phyloP scores from a whole-genome alignment of 2,888 invertebrate species.

The Sarcophaga rosellei region DNA sequence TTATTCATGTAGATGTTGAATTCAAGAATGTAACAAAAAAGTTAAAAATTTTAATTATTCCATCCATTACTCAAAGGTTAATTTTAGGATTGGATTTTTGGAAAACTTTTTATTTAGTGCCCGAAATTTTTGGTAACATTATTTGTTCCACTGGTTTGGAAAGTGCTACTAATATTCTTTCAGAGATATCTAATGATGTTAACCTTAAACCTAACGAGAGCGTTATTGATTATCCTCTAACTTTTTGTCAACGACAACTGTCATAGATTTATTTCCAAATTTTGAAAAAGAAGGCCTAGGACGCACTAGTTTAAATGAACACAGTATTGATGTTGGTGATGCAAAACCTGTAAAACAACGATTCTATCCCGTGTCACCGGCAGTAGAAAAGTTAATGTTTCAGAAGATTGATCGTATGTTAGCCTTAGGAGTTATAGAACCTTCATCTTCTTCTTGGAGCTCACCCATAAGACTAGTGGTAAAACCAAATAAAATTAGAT shows the following conservation, averaged over 20 bases:
- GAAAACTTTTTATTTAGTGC: background rate
- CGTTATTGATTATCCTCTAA: background rate
- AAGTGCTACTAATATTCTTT: no score
- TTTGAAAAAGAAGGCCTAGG: conserved; percentile 22
- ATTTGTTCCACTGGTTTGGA: background rate
- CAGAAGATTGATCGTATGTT: conserved; percentile 70
- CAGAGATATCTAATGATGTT: background rate
- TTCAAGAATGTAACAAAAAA: no score
- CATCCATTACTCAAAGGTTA: no score
- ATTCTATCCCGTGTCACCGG: background rate
- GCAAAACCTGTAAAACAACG: conserved; percentile 60
- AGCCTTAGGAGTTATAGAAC: conserved; percentile 48
- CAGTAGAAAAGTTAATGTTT: conserved; percentile 4
- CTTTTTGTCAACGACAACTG: background rate
- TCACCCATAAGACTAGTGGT: conserved; percentile 20
- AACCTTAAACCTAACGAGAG: background rate
- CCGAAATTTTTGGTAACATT: background rate
- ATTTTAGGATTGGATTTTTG: conserved; percentile 18
- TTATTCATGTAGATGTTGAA: no score
- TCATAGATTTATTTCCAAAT: conserved; percentile 5
- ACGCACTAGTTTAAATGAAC: background rate
- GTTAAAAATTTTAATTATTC: no score
- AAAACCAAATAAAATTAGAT: conserved; percentile 45
- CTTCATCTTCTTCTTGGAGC: background rate
- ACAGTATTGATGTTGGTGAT: conserved; percentile 49